These are phyloP conservation scores for Paramormyrops hopkinsi DNA, from an alignment of 2,797 vertebrate genomes.

Conservation along the genomic window DNA sequence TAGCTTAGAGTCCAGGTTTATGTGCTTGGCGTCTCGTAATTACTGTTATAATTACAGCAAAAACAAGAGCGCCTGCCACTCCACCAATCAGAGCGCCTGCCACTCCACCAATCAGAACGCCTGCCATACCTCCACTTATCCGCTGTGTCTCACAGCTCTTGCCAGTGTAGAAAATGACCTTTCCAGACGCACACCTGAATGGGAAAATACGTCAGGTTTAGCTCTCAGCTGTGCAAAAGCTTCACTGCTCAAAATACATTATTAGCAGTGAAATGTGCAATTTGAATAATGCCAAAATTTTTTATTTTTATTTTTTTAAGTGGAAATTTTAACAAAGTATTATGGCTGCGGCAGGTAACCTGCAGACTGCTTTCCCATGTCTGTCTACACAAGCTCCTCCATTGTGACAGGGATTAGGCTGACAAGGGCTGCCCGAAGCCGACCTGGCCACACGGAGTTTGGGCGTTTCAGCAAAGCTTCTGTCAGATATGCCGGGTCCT, in stretches of 20 bases:
- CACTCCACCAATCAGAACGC: conserved; percentile 58
- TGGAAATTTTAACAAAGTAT: neutral
- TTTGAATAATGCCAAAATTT: neutral
- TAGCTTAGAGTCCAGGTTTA: neutral
- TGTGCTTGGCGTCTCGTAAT: conserved; percentile 41
- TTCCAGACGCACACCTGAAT: conserved; percentile 66
- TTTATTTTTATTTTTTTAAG: neutral
- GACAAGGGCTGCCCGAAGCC: conserved; percentile 47
- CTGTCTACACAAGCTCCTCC: conserved; percentile 67
- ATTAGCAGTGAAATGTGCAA: neutral
- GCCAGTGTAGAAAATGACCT: conserved; percentile 64
- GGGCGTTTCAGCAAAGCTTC: conserved; percentile 24
- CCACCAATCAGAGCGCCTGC: conserved; percentile 58
- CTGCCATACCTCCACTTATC: conserved; percentile 57
- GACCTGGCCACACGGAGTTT: conserved; percentile 43
- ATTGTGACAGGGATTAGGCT: conserved; percentile 73
- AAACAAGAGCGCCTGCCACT: conserved; percentile 47
- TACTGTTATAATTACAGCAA: conserved; percentile 58
- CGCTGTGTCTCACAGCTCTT: conserved; percentile 65
- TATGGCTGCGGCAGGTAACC: conserved; percentile 53
- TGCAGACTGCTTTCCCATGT: conserved; percentile 68
- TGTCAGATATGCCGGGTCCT: conserved; percentile 30
- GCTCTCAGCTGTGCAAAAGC: neutral
- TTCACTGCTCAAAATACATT: neutral
- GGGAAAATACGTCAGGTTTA: neutral